Evolutionary conservation across 2,888 invertebrate genomes (phyloP).

Genomic region (Ariolimax columbianus): DNA sequence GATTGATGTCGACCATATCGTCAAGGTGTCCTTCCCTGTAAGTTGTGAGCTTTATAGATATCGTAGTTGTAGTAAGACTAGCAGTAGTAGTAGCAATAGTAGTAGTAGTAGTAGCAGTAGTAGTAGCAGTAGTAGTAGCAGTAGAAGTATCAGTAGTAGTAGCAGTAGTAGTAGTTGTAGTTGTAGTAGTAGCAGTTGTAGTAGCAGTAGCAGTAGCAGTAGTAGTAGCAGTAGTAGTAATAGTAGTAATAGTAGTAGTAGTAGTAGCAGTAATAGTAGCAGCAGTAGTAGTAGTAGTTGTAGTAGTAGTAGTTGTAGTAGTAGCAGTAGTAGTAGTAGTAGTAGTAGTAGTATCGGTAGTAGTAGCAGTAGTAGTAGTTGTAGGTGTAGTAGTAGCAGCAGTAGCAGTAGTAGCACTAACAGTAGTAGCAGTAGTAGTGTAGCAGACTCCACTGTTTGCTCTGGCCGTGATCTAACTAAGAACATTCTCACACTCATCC

Average conservation of each 20-base stretch:
- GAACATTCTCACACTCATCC: too few relatives aligned
- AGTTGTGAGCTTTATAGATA: not conserved
- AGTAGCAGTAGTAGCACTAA: too few relatives aligned
- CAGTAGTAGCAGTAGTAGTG: not conserved
- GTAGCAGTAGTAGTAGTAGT: too few relatives aligned
- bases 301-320: too few relatives aligned
- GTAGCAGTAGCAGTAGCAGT: not conserved
- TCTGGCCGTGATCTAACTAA: too few relatives aligned
- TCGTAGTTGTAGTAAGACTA: not conserved
- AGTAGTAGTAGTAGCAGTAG: not conserved
- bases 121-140: not conserved
- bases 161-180: not conserved
- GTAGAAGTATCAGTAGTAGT: not conserved
- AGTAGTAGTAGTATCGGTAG: too few relatives aligned
- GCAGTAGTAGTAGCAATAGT: not conserved
- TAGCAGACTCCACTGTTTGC: too few relatives aligned
- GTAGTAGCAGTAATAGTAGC: too few relatives aligned
- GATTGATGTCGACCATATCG: constrained; percentile 21
- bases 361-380: too few relatives aligned
- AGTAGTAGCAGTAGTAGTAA: not conserved
- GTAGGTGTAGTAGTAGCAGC: too few relatives aligned
- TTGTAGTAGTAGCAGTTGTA: not conserved
- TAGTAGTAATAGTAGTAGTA: too few relatives aligned
- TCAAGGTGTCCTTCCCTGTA: constrained; percentile 17
- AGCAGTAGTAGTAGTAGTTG: too few relatives aligned